phyloP scores from a whole-genome alignment of 2,888 invertebrate genomes.

The Dryomyza anilis region DNA sequence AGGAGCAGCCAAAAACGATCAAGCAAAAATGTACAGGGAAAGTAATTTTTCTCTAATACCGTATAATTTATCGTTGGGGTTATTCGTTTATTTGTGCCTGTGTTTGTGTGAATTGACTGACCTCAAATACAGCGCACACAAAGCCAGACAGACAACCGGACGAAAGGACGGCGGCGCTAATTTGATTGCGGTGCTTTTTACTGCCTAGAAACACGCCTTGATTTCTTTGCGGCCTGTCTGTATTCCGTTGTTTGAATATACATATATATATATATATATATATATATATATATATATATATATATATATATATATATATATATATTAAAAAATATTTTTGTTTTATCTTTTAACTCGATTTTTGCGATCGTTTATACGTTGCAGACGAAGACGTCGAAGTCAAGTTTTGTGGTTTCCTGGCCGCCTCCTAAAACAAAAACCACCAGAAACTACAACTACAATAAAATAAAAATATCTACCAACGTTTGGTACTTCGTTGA shows the following conservation, averaged over 20 bases:
- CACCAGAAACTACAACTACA: too few relatives aligned
- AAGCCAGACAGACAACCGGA: neutral
- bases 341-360: neutral
- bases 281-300: too few relatives aligned
- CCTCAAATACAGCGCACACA: neutral
- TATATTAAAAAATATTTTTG: too few relatives aligned
- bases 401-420: neutral
- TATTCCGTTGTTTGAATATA: neutral
- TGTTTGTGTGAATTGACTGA: neutral
- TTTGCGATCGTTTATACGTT: neutral
- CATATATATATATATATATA: too few relatives aligned
- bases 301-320: too few relatives aligned
- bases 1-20: neutral
- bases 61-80: too few relatives aligned
- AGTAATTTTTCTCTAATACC: neutral
- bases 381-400: neutral
- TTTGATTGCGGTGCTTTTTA: slow-evolving; percentile 18
- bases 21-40: neutral
- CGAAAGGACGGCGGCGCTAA: slow-evolving; percentile 11
- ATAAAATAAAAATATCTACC: neutral
- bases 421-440: neutral
- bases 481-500: neutral
- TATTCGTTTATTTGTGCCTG: too few relatives aligned
- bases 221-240: neutral
- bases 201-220: neutral